Percentiles rank a stretch among this genome's conserved stretches.
Evolutionary conservation across 1,140 invertebrate species (phyloP).

Genomic region (Leptinotarsa defecta): DNA sequence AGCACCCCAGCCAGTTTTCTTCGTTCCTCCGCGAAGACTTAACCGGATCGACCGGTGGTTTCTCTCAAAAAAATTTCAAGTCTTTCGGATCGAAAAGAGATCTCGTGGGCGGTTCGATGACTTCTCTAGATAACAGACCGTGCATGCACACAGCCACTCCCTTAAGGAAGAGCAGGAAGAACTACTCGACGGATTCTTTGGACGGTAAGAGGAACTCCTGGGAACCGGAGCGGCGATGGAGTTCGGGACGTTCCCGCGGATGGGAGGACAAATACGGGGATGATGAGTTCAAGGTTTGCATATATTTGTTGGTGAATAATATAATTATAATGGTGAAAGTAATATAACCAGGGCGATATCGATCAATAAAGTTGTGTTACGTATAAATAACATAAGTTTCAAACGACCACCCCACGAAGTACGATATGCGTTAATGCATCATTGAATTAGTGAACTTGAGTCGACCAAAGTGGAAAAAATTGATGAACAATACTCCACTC

Average conservation of each 20-base stretch:
- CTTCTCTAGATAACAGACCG: conserved; percentile 49
- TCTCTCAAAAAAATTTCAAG: conserved; percentile 58
- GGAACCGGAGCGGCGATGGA: conserved; percentile 68
- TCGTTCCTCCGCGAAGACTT: conserved; percentile 65
- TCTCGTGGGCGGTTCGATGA: conserved; percentile 52
- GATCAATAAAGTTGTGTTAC: too few species aligned
- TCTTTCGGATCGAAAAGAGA: conserved; percentile 55
- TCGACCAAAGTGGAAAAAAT: too few species aligned
- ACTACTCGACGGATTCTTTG: conserved; percentile 64
- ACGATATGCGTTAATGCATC: too few species aligned
- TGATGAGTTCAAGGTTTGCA: conserved; percentile 55
- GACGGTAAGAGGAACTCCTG: conserved; percentile 72
- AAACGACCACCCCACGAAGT: too few species aligned
- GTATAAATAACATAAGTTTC: too few species aligned
- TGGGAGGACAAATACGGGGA: conserved; percentile 55
- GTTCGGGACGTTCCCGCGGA: conserved; percentile 60
- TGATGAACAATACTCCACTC: too few species aligned
- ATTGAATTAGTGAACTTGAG: too few species aligned
- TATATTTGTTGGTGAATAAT: background rate
- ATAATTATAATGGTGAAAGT: background rate
- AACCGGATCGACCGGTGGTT: conserved; percentile 65
- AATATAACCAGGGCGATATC: too few species aligned
- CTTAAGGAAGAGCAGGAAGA: conserved; percentile 32
- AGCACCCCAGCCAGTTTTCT: conserved; percentile 71
- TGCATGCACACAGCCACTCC: background rate